Percentiles rank a stretch among this genome's conserved stretches.
Evolutionary conservation across 1,140 invertebrate species (phyloP).

Genomic region (Rhynchophorus ferrugineus): DNA sequence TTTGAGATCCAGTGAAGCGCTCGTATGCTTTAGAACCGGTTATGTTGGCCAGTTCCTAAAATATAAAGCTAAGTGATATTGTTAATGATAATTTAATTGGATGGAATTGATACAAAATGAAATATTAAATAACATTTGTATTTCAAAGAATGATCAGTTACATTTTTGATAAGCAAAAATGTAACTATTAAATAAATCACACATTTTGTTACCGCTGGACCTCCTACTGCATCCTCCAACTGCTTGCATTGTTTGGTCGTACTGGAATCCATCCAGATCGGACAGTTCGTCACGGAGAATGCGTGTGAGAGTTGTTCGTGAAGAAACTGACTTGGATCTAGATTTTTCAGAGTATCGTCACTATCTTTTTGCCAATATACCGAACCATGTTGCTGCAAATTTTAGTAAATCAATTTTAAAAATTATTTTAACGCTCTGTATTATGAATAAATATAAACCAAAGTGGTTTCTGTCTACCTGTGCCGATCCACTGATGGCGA

Average conservation of each 20-base stretch:
- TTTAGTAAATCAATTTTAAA: too few relatives aligned
- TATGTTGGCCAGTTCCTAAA: constrained; percentile 67
- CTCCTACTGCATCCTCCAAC: constrained; percentile 74
- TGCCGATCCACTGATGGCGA: constrained; percentile 79
- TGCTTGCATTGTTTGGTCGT: constrained; percentile 71
- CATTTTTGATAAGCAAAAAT: not conserved
- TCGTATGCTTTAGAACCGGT: constrained; percentile 92
- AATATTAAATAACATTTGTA: not conserved
- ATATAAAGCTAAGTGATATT: too few relatives aligned
- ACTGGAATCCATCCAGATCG: constrained; percentile 95
- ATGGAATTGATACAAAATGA: not conserved
- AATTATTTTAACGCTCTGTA: too few relatives aligned
- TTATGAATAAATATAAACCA: too few relatives aligned
- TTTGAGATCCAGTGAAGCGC: constrained; percentile 89
- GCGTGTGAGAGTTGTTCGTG: constrained; percentile 71
- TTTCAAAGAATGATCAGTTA: not conserved
- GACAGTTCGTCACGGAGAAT: constrained; percentile 77
- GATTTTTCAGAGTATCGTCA: constrained; percentile 51
- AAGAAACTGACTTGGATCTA: constrained; percentile 69
- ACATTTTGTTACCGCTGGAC: constrained; percentile 51
- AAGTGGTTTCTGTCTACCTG: constrained; percentile 59
- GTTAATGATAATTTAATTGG: constrained; percentile 1
- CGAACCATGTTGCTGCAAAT: constrained; percentile 88
- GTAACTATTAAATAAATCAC: not conserved
- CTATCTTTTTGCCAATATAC: constrained; percentile 86